A percentile compares a stretch with the other conserved stretches of the same genome.
Evolutionary conservation across 2,888 invertebrate species (phyloP).

Genomic region (Drosophila subsilvestris): DNA sequence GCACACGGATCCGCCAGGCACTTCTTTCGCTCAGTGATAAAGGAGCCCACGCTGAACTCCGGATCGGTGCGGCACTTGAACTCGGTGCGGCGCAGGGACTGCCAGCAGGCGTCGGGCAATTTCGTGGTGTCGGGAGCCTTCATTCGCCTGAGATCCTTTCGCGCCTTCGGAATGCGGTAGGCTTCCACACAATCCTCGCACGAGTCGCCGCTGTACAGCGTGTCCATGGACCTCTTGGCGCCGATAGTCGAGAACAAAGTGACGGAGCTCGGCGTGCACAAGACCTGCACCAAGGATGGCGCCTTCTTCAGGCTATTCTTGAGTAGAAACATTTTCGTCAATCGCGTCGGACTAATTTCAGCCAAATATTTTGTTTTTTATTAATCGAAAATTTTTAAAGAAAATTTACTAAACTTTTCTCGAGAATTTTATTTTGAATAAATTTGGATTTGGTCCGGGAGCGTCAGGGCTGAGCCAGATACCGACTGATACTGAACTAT

Average conservation of each 20-base stretch:
- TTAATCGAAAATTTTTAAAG: not conserved
- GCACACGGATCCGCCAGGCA: conserved; percentile 43
- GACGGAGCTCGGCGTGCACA: not conserved
- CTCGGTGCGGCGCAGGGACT: conserved; percentile 60
- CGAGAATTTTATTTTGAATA: not conserved
- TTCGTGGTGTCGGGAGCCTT: conserved; percentile 19
- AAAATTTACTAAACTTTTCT: not conserved
- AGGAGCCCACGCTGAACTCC: conserved; percentile 50
- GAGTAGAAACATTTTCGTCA: not conserved
- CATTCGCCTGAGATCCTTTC: conserved; percentile 19
- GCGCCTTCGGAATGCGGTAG: not conserved
- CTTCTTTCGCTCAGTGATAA: conserved; percentile 35
- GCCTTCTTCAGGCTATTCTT: not conserved
- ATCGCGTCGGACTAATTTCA: too few relatives aligned
- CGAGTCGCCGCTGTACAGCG: conserved; percentile 41
- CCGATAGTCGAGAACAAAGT: not conserved
- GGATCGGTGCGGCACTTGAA: conserved; percentile 65
- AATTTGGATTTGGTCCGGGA: too few relatives aligned
- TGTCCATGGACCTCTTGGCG: conserved; percentile 15
- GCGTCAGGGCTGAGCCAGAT: not conserved
- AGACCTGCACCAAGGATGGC: not conserved
- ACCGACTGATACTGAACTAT: not conserved
- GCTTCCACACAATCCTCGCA: conserved; percentile 47
- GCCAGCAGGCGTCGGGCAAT: conserved; percentile 56
- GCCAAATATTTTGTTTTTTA: too few relatives aligned